Conservation (phyloP, 2,797 vertebrate species). For the Pagetopsis macropterus region DNA sequence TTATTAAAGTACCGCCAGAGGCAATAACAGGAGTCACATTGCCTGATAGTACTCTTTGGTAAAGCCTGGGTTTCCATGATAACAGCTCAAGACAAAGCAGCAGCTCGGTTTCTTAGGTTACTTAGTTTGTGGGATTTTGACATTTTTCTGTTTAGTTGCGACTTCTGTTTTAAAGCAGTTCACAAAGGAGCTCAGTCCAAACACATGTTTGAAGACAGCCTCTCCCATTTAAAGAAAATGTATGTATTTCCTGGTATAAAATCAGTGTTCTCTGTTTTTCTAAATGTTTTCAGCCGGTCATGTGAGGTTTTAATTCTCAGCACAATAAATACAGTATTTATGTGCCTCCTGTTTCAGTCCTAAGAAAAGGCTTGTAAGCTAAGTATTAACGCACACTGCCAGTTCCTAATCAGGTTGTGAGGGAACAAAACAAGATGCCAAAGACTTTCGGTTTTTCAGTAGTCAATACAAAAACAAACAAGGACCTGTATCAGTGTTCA, state of each 20-base stretch:
- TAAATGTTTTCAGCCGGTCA: slow-evolving; percentile 50
- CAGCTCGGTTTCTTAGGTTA: slow-evolving; percentile 41
- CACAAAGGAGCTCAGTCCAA: slow-evolving; percentile 3
- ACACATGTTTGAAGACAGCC: slow-evolving; percentile 29
- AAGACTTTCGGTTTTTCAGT: slow-evolving; percentile 35
- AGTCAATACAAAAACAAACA: slow-evolving; percentile 25
- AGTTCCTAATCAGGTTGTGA: slow-evolving; percentile 48
- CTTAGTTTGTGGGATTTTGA: slow-evolving; percentile 35
- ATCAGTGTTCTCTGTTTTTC: slow-evolving; percentile 31
- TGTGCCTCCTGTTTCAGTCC: slow-evolving; percentile 46
- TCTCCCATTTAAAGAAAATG: slow-evolving; percentile 60
- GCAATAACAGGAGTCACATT: slow-evolving; percentile 69
- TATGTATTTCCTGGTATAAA: slow-evolving; percentile 48
- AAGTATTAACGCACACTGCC: slow-evolving; percentile 34
- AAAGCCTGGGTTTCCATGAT: slow-evolving; percentile 64
- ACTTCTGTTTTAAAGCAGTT: slow-evolving; percentile 32
- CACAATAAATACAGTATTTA: slow-evolving; percentile 69
- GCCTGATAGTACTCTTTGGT: slow-evolving; percentile 61
- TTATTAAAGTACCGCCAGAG: slow-evolving; percentile 71
- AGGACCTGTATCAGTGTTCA: slow-evolving; percentile 26
- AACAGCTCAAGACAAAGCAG: slow-evolving; percentile 63
- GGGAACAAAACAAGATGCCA: slow-evolving; percentile 45
- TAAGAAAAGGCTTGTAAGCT: slow-evolving; percentile 47
- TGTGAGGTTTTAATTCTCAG: slow-evolving; percentile 46
- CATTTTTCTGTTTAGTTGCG: slow-evolving; percentile 21